A percentile compares a stretch with the other conserved stretches of the same genome.
Conservation (phyloP, 2,888 invertebrate genomes). For the Ectemnius lituratus region DNA sequence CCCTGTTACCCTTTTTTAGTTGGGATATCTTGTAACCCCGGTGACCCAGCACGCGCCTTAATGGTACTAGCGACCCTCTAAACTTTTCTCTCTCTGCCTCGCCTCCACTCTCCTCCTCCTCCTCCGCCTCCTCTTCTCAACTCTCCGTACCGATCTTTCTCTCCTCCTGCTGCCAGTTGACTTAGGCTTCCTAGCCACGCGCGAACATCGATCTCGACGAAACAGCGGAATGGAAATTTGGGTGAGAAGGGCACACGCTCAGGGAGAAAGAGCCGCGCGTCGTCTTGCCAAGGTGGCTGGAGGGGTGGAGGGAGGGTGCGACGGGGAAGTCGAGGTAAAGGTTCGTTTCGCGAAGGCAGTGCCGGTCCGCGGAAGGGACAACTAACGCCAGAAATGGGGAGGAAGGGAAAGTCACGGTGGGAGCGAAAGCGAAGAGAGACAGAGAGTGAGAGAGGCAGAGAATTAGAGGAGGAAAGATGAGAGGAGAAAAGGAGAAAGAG, state of each 20-base stretch:
- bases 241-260: too few species aligned
- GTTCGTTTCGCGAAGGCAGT: too few species aligned
- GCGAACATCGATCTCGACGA: too few species aligned
- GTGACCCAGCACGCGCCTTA: constrained; percentile 10
- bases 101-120: constrained; percentile 6
- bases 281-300: too few species aligned
- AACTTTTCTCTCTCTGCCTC: constrained; percentile 5
- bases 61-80: not conserved
- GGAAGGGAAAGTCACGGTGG: constrained; percentile 11
- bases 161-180: too few species aligned
- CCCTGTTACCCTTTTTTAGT: not conserved
- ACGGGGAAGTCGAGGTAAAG: too few species aligned
- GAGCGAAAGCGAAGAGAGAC: constrained; percentile 11
- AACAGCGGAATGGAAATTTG: too few species aligned
- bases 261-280: too few species aligned
- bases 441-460: constrained; percentile 28
- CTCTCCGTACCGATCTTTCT: not conserved
- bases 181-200: too few species aligned
- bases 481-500: constrained; percentile 15
- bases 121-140: not conserved
- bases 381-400: not conserved
- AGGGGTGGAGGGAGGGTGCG: too few species aligned
- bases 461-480: constrained; percentile 3
- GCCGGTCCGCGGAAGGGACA: too few species aligned
- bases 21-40: not conserved